These are phyloP conservation scores for Varanus komodoensis DNA, from an alignment of 2,113 vertebrate genomes.

Conservation along the genomic window DNA sequence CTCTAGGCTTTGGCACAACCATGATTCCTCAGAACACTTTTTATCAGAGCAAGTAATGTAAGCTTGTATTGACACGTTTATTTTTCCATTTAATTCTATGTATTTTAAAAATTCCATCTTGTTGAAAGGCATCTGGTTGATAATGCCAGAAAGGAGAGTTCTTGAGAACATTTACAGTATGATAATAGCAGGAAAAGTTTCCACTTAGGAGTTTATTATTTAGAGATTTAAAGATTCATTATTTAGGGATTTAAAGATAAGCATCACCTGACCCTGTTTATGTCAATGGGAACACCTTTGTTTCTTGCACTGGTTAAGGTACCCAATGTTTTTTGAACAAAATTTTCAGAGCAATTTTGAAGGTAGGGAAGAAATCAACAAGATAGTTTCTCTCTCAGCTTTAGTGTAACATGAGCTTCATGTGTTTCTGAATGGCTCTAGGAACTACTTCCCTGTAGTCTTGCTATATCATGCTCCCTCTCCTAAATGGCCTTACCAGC, in stretches of 20 bases:
- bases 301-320: not conserved
- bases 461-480: not conserved
- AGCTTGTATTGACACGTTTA: slow-evolving; percentile 2
- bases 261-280: not conserved
- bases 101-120: not conserved
- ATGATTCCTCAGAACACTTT: rapidly evolving
- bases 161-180: not conserved
- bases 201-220: not conserved
- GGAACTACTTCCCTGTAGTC: not conserved
- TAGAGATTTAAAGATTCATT: not conserved
- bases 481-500: not conserved
- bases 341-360: not conserved
- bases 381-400: not conserved
- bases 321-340: not conserved
- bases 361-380: not conserved
- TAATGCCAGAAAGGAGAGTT: not conserved
- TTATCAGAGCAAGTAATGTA: not conserved
- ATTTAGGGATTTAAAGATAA: not conserved
- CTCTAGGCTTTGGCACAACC: slow-evolving; percentile 3
- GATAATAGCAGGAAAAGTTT: not conserved
- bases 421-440: not conserved
- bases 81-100: not conserved
- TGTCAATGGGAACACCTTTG: not conserved
- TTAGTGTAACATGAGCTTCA: not conserved
- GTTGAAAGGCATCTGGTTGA: not conserved